Evolutionary conservation across 2,797 vertebrate genomes (phyloP), one percentile per base, ranked within the genome.

Genomic region (Schizopygopsis malacanthus): DNA sequence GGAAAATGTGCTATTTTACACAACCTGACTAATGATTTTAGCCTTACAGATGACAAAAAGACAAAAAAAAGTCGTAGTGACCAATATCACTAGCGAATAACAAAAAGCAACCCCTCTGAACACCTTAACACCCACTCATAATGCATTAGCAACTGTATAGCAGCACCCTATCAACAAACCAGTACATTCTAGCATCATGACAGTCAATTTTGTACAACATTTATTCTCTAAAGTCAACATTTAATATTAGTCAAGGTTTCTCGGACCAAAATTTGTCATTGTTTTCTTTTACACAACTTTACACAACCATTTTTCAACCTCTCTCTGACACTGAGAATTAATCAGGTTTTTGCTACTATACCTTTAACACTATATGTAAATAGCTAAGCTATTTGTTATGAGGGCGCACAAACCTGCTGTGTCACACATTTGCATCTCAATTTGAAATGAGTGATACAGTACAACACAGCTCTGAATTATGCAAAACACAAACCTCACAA

Each of bases 401-500:
- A 72, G 10, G 16, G 81, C 4, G 1, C 69, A 22, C 2, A 72
- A 75, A 75, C 50, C 56, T 76, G 56, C 71, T 76, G 56, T 47
- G 22, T 73, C 52, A 71, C 69, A 45, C 50, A 41, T 43, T 59
- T 52, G 47, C 67, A 41, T 47, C n/a, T 25, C 43, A 4, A 43
- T 54, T 82, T 43, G 6, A 83, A 73, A 83, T 83, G 10, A 63
- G 18, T 47, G 18, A 52, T 52, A 54, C 22, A 50, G 65, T 65
- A 39, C 45, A 70, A 75, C 12, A 47, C 2, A 5, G 25, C 18
- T 77, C 33, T 77, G 16, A 54, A 84, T 84, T 52, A 75, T 67
- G 22, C 82, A 39, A 77, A 67, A 41, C 3, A 10, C 28, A 77
- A 84, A 67, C 33, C 47, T 16, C 13, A 41, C 45, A 52, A 50